A percentile compares a stretch with the other conserved stretches of the same genome.
These are phyloP conservation scores for Epizoanthus illoricatus DNA, from an alignment of 92 coral and sea anemone species.

Conservation along the genomic window DNA sequence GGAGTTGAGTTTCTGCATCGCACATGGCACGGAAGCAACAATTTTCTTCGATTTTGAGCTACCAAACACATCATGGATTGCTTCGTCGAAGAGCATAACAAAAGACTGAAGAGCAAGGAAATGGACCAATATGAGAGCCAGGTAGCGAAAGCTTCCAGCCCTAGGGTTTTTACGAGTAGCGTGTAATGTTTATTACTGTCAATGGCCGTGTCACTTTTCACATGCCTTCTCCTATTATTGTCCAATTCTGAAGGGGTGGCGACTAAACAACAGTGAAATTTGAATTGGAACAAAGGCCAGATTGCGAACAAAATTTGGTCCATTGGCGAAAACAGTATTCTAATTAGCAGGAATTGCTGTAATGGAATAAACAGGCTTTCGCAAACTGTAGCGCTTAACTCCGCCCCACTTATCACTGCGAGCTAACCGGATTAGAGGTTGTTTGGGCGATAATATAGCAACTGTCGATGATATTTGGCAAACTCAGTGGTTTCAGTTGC, in stretches of 20 bases:
- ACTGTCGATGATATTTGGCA: slow-evolving; percentile 42
- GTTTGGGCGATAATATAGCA: slow-evolving; percentile 43
- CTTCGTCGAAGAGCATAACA: background rate
- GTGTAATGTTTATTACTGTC: slow-evolving; percentile 41
- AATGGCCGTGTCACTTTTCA: slow-evolving; percentile 55
- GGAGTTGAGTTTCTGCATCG: slow-evolving; percentile 43
- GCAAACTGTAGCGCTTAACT: slow-evolving; percentile 75
- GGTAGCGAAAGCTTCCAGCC: slow-evolving; percentile 21
- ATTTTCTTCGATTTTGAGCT: background rate
- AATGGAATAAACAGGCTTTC: slow-evolving; percentile 72
- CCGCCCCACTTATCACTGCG: slow-evolving; percentile 78
- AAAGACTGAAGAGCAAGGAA: slow-evolving; percentile 2
- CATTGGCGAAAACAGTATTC: slow-evolving; percentile 68
- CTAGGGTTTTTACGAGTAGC: slow-evolving; percentile 32
- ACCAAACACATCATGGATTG: background rate
- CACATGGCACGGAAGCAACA: slow-evolving; percentile 63
- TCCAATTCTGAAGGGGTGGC: slow-evolving; percentile 58
- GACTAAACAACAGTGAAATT: slow-evolving; percentile 70
- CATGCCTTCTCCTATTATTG: slow-evolving; percentile 52
- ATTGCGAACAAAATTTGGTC: slow-evolving; percentile 69
- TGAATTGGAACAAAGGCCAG: slow-evolving; percentile 72
- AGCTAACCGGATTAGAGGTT: slow-evolving; percentile 59
- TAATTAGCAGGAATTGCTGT: slow-evolving; percentile 83
- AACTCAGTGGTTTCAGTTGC: slow-evolving; percentile 47
- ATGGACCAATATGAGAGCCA: slow-evolving; percentile 5